A percentile compares a stretch with the other conserved stretches of the same genome.
phyloP scores from a whole-genome alignment of 2,113 vertebrate species.

The Alexandromys fortis region DNA sequence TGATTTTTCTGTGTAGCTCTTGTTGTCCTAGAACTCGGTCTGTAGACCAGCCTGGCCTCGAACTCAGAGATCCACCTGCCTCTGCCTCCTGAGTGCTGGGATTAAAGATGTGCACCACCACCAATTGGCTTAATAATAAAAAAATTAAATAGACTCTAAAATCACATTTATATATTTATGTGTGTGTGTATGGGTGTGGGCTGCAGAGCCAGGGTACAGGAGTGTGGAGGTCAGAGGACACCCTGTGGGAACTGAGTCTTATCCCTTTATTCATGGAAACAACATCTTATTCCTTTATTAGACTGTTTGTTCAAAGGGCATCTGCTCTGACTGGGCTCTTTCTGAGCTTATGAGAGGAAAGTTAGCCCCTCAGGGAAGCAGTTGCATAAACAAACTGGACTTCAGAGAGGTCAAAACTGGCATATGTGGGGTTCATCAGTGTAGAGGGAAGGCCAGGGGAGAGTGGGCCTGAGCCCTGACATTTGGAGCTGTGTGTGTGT shows the following conservation, averaged over 20 bases:
- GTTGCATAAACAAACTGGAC: too few relatives aligned
- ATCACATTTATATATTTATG: not conserved
- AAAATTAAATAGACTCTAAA: not conserved
- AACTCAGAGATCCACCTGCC: not conserved
- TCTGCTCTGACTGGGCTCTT: not conserved
- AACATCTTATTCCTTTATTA: not conserved
- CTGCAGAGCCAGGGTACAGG: not conserved
- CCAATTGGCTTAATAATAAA: too few relatives aligned
- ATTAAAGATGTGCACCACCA: not conserved
- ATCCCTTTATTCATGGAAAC: not conserved
- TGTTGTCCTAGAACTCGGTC: not conserved
- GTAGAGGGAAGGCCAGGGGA: not conserved
- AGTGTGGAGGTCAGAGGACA: not conserved
- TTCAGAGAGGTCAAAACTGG: not conserved
- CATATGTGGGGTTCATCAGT: accelerated
- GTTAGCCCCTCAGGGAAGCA: not conserved
- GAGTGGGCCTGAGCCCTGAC: not conserved
- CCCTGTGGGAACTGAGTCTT: not conserved
- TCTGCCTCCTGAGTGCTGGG: not conserved
- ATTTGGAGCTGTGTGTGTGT: not conserved
- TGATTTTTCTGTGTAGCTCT: not conserved
- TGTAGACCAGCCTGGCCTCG: not conserved
- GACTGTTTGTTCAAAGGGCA: not conserved
- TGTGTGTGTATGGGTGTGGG: too few relatives aligned
- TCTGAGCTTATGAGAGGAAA: not conserved